Conservation (phyloP, 2,888 invertebrate species). For the Cyclophora albipunctata region DNA sequence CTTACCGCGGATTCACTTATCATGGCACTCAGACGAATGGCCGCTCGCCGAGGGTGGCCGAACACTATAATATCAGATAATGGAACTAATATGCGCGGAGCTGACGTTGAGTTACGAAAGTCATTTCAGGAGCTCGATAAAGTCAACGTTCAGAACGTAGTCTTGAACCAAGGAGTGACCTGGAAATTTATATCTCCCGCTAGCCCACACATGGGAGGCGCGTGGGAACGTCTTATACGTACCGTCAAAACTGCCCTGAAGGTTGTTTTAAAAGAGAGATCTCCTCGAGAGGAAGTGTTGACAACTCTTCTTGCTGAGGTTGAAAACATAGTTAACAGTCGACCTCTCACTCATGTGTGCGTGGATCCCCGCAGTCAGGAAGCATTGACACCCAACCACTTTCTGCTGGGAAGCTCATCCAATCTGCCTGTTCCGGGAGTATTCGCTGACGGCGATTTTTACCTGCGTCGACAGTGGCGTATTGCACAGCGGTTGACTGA, state of each 20-base stretch:
- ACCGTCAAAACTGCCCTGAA: constrained; percentile 1
- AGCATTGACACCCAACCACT: constrained; percentile 12
- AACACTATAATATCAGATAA: constrained; percentile 13
- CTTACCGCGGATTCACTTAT: constrained; percentile 9
- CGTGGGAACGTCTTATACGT: constrained; percentile 2
- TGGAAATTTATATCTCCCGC: constrained; percentile 4
- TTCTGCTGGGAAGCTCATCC: constrained; percentile 7
- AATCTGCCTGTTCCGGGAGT: constrained; percentile 4
- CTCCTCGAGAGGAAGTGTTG: no score
- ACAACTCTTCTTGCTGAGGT: no score
- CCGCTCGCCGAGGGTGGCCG: constrained; percentile 9
- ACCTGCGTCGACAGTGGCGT: constrained; percentile 3
- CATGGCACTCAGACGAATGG: constrained; percentile 13
- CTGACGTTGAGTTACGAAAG: constrained; percentile 4
- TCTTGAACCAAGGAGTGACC: not conserved
- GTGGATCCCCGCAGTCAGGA: constrained; percentile 5
- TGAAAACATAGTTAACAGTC: constrained; percentile 4
- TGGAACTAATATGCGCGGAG: constrained; percentile 13
- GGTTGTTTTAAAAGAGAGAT: not conserved
- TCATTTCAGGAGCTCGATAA: not conserved
- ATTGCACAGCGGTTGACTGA: constrained; percentile 10
- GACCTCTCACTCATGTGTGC: constrained; percentile 7
- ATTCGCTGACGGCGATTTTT: constrained; percentile 5
- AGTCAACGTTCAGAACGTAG: not conserved
- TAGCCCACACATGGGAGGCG: not conserved